Evolutionary conservation across 2,888 invertebrate species (phyloP).

Genomic region (Rhingia rostrata): DNA sequence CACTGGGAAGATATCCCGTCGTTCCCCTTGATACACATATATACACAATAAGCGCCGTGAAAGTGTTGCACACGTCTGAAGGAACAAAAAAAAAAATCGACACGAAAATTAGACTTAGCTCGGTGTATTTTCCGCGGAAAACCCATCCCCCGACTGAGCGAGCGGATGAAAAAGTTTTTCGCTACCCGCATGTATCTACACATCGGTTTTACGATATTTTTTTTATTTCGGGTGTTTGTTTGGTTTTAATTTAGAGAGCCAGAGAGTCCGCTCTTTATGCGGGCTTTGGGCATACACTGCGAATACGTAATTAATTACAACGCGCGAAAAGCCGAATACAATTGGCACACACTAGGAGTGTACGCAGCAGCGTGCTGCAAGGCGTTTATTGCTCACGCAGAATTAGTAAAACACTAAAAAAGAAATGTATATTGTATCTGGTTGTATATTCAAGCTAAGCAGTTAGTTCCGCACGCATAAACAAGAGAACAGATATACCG

Average conservation of each 20-base stretch:
- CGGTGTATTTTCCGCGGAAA: conserved; percentile 66
- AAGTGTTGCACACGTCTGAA: conserved; percentile 10
- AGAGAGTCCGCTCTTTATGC: conserved; percentile 41
- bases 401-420: conserved; percentile 50
- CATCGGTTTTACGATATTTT: conserved; percentile 8
- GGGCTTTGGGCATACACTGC: conserved; percentile 61
- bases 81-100: conserved; percentile 10
- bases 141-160: conserved; percentile 69
- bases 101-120: neutral
- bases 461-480: conserved; percentile 67
- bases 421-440: conserved; percentile 5
- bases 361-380: conserved; percentile 20
- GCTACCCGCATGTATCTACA: conserved; percentile 27
- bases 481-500: conserved; percentile 16
- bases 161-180: conserved; percentile 58
- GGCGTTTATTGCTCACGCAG: conserved; percentile 56
- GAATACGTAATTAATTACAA: conserved; percentile 74
- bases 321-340: conserved; percentile 41
- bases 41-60: conserved; percentile 6
- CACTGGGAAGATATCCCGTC: conserved; percentile 45
- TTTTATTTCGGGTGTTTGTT: conserved; percentile 50
- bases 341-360: conserved; percentile 60
- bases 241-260: conserved; percentile 57
- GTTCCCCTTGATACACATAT: conserved; percentile 1
- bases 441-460: neutral